Base-by-base conservation (phyloP, 2,797 vertebrate species). In the Tragopan temminckii region DNA sequence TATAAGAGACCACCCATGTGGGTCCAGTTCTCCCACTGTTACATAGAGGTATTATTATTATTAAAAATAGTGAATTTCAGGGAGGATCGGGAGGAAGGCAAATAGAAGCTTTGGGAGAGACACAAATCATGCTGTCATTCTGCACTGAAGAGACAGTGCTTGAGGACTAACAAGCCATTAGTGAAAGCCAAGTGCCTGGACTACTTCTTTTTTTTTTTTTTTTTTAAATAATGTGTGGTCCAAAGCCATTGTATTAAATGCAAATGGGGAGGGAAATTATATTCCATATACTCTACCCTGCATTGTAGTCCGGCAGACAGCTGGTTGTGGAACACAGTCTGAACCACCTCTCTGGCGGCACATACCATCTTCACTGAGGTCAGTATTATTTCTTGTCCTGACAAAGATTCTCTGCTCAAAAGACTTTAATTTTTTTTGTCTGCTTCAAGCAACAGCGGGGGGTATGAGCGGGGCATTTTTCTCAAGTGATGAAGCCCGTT, bases 381-480 rank as follows among this genome's bases (percentile, higher is more conserved):
- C 96, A 89, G 88, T 90, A 42, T 88, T 94, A 92, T 94, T 96
- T 93, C 95, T 94, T 85, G 88, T 85, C 93, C 88, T 95, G 95
- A 96, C 94, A 96, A 91, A 88, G 95, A 90, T 94, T 96, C 91
- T 92, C 84, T 81, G 76, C 95, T 96, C 94, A 94, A 96, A 96
- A 94, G 95, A 62, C 78, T 93, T 96, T 21, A 80, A 69, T 90
- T 95, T 93, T 96, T 92, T 94, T 91, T 92, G 91, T 94, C 94
- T 92, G 91, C 91, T 92, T 80, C 90, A 79, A 94, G 90, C 69
- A 94, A 16, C 96, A 97, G 95, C 53, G 0, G 96, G 96, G 95
- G 96, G 95, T 86, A 90, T 29, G 91, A 94, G 87, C 80, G 80
- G 91, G 94, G 93, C 96, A 96, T 97, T 97, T 90, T 96, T 97